Percentiles rank a stretch among this genome's conserved stretches.
Evolutionary conservation across 2,797 vertebrate species (phyloP).

Genomic region (Chloroceryle amazona): DNA sequence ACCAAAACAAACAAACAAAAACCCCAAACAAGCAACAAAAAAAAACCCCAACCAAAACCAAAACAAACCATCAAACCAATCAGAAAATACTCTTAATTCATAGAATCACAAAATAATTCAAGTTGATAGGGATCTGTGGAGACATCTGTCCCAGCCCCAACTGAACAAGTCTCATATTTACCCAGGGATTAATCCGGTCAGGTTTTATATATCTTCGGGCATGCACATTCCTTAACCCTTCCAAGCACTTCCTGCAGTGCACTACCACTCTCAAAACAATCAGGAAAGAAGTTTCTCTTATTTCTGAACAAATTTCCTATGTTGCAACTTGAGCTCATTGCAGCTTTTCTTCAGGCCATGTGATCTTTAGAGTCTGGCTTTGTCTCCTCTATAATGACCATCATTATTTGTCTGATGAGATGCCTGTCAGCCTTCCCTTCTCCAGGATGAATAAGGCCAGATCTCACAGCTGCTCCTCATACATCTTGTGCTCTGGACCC

Average conservation of each 20-base stretch:
- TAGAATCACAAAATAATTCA: background rate
- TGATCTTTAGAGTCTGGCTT: background rate
- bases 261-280: background rate
- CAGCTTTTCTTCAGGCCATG: background rate
- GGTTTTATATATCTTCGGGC: background rate
- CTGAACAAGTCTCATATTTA: background rate
- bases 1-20: no score
- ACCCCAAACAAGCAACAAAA: no score
- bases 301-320: background rate
- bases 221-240: background rate
- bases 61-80: background rate
- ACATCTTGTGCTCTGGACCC: background rate
- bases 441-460: background rate
- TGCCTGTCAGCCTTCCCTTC: background rate
- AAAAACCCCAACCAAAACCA: no score
- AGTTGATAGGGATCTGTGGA: background rate
- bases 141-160: background rate
- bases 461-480: fast-evolving
- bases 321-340: background rate
- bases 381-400: background rate
- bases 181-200: background rate
- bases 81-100: background rate
- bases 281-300: background rate
- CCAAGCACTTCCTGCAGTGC: background rate
- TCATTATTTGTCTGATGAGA: background rate